phyloP scores from a whole-genome alignment of 2,888 invertebrate species.

The Euclidia mi region DNA sequence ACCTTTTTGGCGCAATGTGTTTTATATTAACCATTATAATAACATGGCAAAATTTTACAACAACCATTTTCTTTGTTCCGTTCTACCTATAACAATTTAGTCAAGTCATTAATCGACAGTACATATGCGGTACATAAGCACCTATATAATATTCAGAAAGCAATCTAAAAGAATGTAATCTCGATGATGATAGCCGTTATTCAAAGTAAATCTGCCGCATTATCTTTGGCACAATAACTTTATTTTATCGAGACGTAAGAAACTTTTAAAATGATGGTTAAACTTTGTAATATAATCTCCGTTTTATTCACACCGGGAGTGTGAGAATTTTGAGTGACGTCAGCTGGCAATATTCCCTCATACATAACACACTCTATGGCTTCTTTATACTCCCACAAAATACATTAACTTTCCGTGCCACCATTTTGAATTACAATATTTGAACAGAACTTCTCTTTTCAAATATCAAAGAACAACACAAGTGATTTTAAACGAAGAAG shows the following conservation, averaged over 20 bases:
- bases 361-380: conserved; percentile 25
- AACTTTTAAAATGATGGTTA: conserved; percentile 56
- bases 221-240: conserved; percentile 48
- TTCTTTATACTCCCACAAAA: conserved; percentile 28
- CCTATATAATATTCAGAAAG: background rate
- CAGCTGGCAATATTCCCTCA: conserved; percentile 32
- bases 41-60: too few species aligned
- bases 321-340: conserved; percentile 42
- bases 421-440: conserved; percentile 10
- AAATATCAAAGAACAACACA: conserved; percentile 1
- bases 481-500: background rate
- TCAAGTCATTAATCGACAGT: too few species aligned
- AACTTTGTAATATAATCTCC: conserved; percentile 56
- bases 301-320: conserved; percentile 48
- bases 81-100: too few species aligned
- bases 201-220: conserved; percentile 43
- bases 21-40: too few species aligned
- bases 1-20: too few species aligned
- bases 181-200: conserved; percentile 40
- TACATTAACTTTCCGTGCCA: conserved; percentile 4
- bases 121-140: background rate
- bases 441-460: conserved; percentile 4
- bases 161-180: conserved; percentile 11
- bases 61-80: too few species aligned
- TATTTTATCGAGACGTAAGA: conserved; percentile 47